These are phyloP conservation scores for Macheiramphus alcinus DNA, from an alignment of 2,113 vertebrate species.

Conservation along the genomic window DNA sequence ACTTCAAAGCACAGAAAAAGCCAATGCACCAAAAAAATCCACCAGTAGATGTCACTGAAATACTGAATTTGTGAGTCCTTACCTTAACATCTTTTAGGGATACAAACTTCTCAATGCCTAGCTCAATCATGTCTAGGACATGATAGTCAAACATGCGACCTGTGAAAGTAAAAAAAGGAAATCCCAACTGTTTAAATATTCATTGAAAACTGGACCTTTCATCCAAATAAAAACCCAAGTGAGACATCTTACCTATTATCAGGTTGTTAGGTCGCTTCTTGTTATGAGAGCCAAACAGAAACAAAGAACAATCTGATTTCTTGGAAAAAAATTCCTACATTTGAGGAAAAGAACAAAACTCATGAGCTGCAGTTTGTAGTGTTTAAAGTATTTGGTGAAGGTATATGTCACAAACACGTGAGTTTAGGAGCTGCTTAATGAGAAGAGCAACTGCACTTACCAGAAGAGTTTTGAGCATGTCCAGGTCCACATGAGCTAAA, in stretches of 20 bases:
- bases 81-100: conserved; percentile 91
- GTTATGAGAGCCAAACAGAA: conserved; percentile 96
- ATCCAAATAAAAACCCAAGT: background rate
- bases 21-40: background rate
- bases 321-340: conserved; percentile 96
- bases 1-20: background rate
- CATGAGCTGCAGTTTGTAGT: background rate
- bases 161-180: conserved; percentile 42
- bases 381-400: background rate
- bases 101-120: conserved; percentile 89
- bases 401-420: accelerated
- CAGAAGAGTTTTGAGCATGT: background rate
- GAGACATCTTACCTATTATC: conserved; percentile 80
- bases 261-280: conserved; percentile 97
- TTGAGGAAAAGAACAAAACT: background rate
- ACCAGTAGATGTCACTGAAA: conserved; percentile 37
- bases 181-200: background rate
- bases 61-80: background rate
- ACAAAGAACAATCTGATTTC: conserved; percentile 93
- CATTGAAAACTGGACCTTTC: background rate
- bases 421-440: background rate
- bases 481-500: background rate
- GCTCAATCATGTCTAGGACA: conserved; percentile 94
- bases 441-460: background rate
- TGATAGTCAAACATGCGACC: conserved; percentile 97